Base-by-base conservation (phyloP, 2,113 vertebrate genomes). In the Phaetusa simplex region DNA sequence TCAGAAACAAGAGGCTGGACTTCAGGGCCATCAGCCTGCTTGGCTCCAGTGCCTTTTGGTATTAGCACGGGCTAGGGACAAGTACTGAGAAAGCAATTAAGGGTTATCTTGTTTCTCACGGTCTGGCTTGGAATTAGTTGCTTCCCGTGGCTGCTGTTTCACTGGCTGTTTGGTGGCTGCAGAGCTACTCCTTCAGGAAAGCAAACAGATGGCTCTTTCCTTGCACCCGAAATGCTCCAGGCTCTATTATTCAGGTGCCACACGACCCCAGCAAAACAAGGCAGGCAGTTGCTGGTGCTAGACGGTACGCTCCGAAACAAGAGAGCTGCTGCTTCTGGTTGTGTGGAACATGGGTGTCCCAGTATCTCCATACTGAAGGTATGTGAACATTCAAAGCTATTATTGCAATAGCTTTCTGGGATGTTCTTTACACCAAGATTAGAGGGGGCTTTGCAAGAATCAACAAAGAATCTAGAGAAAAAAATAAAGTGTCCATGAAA, bases 21-120 rank as follows among this genome's bases (percentile, higher is more conserved):
- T 64, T 67, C 50, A 89, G 38, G 26, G 21, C 42, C 9, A 14
- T 58, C 87, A 95, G 50, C 30, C 30, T 81, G 38, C 40, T 91
- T 0, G 0, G 24, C 65, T 91, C 73, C 69, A 45, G 11, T 58
- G 55, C 59, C 17, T 93, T 81, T 83, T 83, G 59, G 7, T 38
- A 38, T 91, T 81, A 86, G 64, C 45, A 49, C 0, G 0, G 21
- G 36, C 36, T 73, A 2, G 30, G 42, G 22, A 38, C 2, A 1
- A 38, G 8, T 10, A 45, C 36, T 70, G 64, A 83, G 65, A 70
- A 86, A 86, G 59, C 43, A 53, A 14, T 53, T 70, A 62, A n/a
- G 24, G 17, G 8, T 67, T 81, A 21, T 70, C 64, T 17, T 70
- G 42, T 86, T 94, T 82, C 91, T 83, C 67, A 65, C 0, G 1